Evolutionary conservation across 2,797 vertebrate genomes (phyloP), one percentile per base, ranked within the genome.

Genomic region (Micropoecilia bifurca): DNA sequence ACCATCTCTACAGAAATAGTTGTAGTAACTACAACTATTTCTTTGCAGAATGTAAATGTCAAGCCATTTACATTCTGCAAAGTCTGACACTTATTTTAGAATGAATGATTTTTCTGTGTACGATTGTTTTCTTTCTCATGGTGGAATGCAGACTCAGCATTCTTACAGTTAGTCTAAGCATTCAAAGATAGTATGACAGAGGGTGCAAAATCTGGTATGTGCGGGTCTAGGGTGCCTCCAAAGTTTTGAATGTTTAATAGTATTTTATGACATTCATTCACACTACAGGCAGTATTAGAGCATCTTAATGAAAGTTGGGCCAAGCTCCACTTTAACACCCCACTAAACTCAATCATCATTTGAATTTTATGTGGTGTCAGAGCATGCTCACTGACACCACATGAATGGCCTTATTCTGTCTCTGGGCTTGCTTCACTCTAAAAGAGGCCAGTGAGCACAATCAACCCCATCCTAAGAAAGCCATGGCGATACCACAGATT

Each of bases 351-450:
- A 39, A 46, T 53, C 59, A 16, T 53, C 36, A 50, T 79, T 45
- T 30, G 14, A 47, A 13, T 63, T 46, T 81, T 73, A 55, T 50
- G 76, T 59, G 71, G 75, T 66, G 66, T 72, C 75, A 81, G 59
- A 78, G 73, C 53, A 25, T 50, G 71, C 63, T 84, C 80, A 86
- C 85, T 85, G 76, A 80, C 66, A 28, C 9, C 30, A 75, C 47
- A 86, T 68, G 72, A 76, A 80, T 93, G 91, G 76, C 90, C 92
- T 92, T 87, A 89, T 94, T 94, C 94, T 93, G 92, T 94, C 93
- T 89, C 8, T 22, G 13, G 69, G 79, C 79, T 71, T 16, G 5
- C 74, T 41, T 14, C 3, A 50, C 81, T 87, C 57, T 73, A 80
- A 87, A 78, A 75, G 77, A 89, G 87, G 86, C 85, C 87, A 85